Conservation (phyloP, 1,140 invertebrate species). For the Sinonovacula constricta region DNA sequence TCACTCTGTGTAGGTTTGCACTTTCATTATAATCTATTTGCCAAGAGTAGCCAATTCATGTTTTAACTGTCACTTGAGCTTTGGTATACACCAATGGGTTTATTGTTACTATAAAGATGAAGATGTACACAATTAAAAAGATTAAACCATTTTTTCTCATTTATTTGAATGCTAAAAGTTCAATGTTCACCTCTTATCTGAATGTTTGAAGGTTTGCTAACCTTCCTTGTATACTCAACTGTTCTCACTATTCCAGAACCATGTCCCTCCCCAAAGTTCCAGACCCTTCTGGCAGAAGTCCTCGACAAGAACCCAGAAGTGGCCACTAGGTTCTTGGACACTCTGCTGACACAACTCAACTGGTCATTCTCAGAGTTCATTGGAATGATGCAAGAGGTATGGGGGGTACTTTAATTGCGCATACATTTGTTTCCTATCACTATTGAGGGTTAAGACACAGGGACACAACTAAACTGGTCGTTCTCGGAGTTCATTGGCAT, state of each 20-base stretch:
- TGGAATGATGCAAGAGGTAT: constrained; percentile 90
- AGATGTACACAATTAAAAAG: no score
- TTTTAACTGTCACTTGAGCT: no score
- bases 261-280: constrained; percentile 82
- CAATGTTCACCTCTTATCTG: not conserved
- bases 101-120: no score
- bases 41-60: no score
- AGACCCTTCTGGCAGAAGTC: constrained; percentile 81
- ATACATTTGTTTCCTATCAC: no score
- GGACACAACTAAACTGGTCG: constrained; percentile 93
- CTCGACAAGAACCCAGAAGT: constrained; percentile 79
- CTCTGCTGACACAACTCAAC: constrained; percentile 89
- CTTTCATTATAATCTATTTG: no score
- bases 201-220: not conserved
- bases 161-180: not conserved
- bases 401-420: no score
- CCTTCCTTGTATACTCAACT: not conserved
- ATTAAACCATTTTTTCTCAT: no score
- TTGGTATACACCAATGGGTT: no score
- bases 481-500: constrained; percentile 93
- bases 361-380: constrained; percentile 95
- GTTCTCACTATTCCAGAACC: constrained; percentile 80
- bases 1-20: no score
- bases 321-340: constrained; percentile 86
- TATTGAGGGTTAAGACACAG: no score